These are phyloP conservation scores for Latheticus oryzae DNA, from an alignment of 2,888 invertebrate species.

Conservation along the genomic window DNA sequence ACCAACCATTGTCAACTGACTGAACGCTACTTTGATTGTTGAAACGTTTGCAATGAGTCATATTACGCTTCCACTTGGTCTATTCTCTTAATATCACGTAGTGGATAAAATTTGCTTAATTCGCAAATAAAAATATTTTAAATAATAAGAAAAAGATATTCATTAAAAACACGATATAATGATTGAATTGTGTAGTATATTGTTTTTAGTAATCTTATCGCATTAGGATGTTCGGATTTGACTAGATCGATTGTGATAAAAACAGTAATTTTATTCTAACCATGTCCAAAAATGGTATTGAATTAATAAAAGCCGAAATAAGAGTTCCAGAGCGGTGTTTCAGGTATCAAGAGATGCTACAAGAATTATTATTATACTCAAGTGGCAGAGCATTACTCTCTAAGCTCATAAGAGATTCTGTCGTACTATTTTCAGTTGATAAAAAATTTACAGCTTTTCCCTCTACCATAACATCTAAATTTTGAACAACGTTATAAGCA, in stretches of 20 bases:
- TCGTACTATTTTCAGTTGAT: conserved; percentile 14
- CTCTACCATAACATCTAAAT: conserved; percentile 24
- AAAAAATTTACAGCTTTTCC: conserved; percentile 14
- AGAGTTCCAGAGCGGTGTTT: too few species aligned
- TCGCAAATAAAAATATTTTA: too few species aligned
- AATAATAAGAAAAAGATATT: too few species aligned
- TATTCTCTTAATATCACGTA: conserved; percentile 15
- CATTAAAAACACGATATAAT: too few species aligned
- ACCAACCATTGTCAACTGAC: conserved; percentile 36
- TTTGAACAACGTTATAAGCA: conserved; percentile 9
- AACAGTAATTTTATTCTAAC: too few species aligned
- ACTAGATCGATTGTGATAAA: too few species aligned
- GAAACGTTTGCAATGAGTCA: conserved; percentile 32
- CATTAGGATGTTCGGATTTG: too few species aligned
- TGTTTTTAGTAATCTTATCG: too few species aligned
- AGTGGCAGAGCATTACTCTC: conserved; percentile 6
- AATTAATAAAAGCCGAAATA: too few species aligned
- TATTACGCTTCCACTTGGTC: conserved; percentile 10
- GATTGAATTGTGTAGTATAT: too few species aligned
- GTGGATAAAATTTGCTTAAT: conserved; percentile 1
- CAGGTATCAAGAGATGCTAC: not conserved
- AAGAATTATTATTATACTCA: conserved; percentile 2
- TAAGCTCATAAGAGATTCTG: too few species aligned
- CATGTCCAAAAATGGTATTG: too few species aligned
- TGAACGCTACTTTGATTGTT: conserved; percentile 39